Evolutionary conservation across 2,888 invertebrate species (phyloP), one percentile per base, ranked within the genome.

Genomic region (Lithodes maja): DNA sequence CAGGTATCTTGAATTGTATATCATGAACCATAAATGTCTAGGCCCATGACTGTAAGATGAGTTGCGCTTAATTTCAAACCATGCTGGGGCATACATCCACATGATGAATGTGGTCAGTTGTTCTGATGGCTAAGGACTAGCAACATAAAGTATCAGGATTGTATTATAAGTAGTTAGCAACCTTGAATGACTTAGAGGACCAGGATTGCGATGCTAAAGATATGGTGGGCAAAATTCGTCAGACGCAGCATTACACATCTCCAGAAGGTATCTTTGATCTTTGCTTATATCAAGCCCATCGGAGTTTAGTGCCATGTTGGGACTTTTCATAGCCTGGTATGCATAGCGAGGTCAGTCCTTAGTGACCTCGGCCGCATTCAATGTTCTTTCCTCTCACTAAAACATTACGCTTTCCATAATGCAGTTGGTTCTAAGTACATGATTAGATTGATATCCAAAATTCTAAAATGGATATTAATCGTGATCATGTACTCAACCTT

Each of bases 101-200:
- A 81, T 81, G 15, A 81, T 81, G 81, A 61, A 81, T 33, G 52
- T 52, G 54, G 33, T 33, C 1, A 81, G 33, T 53, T 9, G 52
- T 17, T 80, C 49, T 17, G 61, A 81, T 33, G 81, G 7, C 53
- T 81, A 1, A 55, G 52, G 61, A 15, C n/a, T 83, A 49, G 52
- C 74, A 71, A 83, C 54, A 17, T 83, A 74, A 7, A 74, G 83
- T 71, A 74, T 9, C 49, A 69, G 33, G 15, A 74, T 49, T 49
- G 74, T 74, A 53, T 74, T 83, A 52, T 71, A 71, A 49, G 85
- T 77, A 33, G 85, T 77, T 75, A 85, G 50, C 85, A 77, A 85
- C 12, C 85, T 75, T n/a, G 77, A 74, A 71, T 71, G 83, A 17
- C 50, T 49, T 53, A 83, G 33, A 61, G 33, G 33, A 5, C 83